Percentiles rank a stretch among this genome's conserved stretches.
Conservation (phyloP, 64 coral and sea anemone species). For the Pachyseris speciosa region DNA sequence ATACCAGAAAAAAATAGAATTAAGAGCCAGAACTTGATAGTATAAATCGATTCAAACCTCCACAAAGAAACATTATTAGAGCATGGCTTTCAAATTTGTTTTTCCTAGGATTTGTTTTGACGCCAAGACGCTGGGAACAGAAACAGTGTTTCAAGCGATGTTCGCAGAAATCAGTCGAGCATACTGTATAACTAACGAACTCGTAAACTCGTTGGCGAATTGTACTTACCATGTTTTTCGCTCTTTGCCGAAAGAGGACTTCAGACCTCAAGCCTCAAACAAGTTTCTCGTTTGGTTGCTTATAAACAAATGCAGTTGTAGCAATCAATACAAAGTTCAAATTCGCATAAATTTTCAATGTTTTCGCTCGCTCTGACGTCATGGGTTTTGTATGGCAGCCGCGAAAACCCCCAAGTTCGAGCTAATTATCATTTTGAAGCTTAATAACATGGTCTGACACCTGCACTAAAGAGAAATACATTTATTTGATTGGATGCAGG, state of each 20-base stretch:
- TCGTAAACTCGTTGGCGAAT: neutral
- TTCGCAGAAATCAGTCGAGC: neutral
- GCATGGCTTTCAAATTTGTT: conserved; percentile 3
- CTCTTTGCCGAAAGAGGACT: neutral
- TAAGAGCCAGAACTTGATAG: too few species aligned
- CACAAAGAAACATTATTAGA: neutral
- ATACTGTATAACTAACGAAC: neutral
- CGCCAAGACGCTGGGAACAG: neutral
- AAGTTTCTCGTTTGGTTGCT: neutral
- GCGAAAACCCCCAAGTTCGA: neutral
- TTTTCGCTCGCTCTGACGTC: conserved; percentile 29
- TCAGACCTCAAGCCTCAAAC: neutral
- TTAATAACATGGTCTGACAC: neutral
- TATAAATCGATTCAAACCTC: neutral
- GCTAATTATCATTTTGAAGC: conserved; percentile 36
- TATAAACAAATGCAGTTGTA: conserved; percentile 8
- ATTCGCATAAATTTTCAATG: conserved; percentile 57
- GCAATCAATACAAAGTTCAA: conserved; percentile 18
- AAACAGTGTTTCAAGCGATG: neutral
- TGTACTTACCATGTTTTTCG: conserved; percentile 1
- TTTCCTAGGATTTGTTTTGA: neutral
- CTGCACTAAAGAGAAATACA: neutral
- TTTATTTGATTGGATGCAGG: conserved; percentile 6
- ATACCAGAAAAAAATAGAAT: neutral
- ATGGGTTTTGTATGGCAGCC: neutral